Conservation (phyloP, 2,113 vertebrate genomes). For the Nymphicus hollandicus region DNA sequence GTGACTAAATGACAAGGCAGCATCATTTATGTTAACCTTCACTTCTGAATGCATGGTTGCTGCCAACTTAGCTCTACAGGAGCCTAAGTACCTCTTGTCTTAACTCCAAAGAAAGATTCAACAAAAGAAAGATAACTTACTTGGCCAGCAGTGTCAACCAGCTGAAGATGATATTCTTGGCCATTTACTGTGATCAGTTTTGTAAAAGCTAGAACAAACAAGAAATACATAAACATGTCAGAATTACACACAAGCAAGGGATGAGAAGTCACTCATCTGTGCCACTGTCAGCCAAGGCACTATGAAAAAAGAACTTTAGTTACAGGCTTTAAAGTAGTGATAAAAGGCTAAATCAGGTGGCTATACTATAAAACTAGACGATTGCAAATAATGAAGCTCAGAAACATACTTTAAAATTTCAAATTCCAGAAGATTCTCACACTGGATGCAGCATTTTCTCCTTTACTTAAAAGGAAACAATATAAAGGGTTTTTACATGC, state of each 20-base stretch:
- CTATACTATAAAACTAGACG: background rate
- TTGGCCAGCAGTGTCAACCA: slow-evolving; percentile 98
- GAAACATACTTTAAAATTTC: background rate
- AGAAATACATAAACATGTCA: slow-evolving; percentile 5
- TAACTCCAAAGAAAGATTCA: background rate
- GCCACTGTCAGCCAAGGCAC: background rate
- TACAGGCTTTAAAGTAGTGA: background rate
- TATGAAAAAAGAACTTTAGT: background rate
- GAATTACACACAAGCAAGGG: background rate
- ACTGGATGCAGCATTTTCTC: background rate
- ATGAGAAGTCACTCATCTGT: background rate
- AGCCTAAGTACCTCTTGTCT: background rate
- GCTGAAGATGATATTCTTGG: slow-evolving; percentile 97
- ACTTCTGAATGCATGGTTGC: background rate
- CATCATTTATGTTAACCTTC: background rate
- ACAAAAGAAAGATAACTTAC: slow-evolving; percentile 67
- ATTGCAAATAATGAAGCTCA: background rate
- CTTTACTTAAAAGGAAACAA: background rate
- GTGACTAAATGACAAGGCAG: background rate
- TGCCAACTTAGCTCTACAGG: background rate
- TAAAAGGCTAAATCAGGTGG: background rate
- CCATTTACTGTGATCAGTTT: slow-evolving; percentile 99
- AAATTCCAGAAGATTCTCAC: background rate
- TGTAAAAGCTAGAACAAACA: slow-evolving; percentile 86
- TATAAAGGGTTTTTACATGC: background rate